phyloP scores from a whole-genome alignment of 2,888 invertebrate species.

The Nomada hirtipes region DNA sequence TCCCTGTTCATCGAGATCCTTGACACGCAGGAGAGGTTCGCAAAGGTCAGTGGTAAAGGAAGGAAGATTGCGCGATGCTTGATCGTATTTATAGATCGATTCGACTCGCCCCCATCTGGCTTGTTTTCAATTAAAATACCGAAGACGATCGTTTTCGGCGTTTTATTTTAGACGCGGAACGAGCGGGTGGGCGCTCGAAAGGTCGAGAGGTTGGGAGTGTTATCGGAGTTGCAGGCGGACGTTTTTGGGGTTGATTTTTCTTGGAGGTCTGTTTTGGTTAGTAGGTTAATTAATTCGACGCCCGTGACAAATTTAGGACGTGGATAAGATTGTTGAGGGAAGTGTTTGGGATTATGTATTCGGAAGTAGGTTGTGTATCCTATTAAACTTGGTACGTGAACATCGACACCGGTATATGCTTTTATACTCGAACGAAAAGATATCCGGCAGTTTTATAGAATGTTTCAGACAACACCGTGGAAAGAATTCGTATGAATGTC shows the following conservation, averaged over 20 bases:
- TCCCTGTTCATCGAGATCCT: constrained; percentile 92
- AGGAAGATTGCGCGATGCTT: constrained; percentile 39
- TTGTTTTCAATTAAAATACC: constrained; percentile 31
- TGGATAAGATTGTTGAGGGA: neutral
- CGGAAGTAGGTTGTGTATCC: neutral
- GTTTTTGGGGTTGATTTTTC: constrained; percentile 12
- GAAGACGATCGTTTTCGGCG: constrained; percentile 11
- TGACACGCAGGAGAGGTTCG: constrained; percentile 92
- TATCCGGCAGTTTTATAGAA: no score
- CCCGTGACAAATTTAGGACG: constrained; percentile 6
- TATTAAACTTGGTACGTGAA: neutral
- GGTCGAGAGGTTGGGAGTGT: neutral
- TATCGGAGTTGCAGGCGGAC: neutral
- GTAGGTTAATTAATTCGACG: constrained; percentile 28
- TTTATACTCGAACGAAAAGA: no score
- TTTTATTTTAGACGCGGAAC: constrained; percentile 38
- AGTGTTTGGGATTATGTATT: neutral
- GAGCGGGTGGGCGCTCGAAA: neutral
- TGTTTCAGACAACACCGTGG: no score
- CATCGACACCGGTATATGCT: no score
- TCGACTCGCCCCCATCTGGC: neutral
- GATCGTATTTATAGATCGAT: constrained; percentile 56
- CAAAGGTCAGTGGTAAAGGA: constrained; percentile 87
- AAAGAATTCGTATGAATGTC: no score
- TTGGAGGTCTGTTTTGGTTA: neutral